Percentiles rank a stretch among this genome's conserved stretches.
These are phyloP conservation scores for Leptopilina clavipes DNA, from an alignment of 1,140 invertebrate species.

Conservation along the genomic window DNA sequence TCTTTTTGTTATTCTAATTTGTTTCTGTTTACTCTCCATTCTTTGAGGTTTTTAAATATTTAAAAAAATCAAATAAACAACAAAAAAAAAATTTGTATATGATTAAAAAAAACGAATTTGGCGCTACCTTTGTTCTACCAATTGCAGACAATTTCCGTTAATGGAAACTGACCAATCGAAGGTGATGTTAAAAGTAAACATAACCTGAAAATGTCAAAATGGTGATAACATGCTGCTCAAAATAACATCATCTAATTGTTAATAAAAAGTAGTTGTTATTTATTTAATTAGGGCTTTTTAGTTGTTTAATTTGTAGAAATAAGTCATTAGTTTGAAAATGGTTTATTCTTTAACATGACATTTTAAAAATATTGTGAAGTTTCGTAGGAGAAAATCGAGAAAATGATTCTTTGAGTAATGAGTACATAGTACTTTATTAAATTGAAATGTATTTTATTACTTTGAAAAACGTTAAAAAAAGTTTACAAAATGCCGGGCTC, in stretches of 20 bases:
- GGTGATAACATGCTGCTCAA: neutral
- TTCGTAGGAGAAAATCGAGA: neutral
- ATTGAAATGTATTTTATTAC: conserved; percentile 19
- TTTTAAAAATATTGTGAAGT: conserved; percentile 6
- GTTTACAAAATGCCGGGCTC: conserved; percentile 21
- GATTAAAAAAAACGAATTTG: no score
- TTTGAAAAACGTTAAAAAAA: conserved; percentile 14
- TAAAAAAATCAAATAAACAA: no score
- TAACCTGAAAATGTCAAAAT: neutral
- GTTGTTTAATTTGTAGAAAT: neutral
- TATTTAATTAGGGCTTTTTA: neutral
- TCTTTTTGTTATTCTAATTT: no score
- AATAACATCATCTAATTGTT: neutral
- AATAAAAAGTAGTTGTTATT: neutral
- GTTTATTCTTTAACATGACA: neutral
- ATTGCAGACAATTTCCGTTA: no score
- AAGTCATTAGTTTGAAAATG: neutral
- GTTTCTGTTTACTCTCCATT: no score
- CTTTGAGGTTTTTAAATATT: no score
- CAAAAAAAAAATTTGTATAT: no score
- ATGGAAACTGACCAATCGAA: no score
- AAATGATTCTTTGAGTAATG: neutral
- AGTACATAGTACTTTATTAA: neutral
- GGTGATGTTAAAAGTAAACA: neutral
- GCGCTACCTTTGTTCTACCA: no score